These are phyloP conservation scores for Microtus californicus DNA, from an alignment of 2,797 vertebrate genomes.

Conservation along the genomic window DNA sequence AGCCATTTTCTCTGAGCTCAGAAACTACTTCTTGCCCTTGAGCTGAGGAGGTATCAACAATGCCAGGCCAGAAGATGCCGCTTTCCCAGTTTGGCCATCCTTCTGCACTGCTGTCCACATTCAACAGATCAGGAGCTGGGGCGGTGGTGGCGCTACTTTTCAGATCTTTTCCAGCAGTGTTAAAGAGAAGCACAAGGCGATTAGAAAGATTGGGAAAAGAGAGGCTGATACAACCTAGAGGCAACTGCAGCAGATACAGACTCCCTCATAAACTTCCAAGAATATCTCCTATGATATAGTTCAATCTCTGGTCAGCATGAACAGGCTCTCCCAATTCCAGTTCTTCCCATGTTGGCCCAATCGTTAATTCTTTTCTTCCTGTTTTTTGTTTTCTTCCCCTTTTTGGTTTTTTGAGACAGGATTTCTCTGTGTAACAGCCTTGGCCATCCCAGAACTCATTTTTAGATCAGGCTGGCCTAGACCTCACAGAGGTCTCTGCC, in stretches of 20 bases:
- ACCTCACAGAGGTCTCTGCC: background rate
- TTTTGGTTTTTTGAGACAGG: background rate
- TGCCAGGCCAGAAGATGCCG: background rate
- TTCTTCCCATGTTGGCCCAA: background rate
- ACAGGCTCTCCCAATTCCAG: background rate
- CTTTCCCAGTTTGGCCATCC: background rate
- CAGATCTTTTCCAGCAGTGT: background rate
- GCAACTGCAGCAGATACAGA: background rate
- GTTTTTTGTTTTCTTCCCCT: no score
- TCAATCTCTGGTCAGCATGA: background rate
- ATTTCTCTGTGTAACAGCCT: background rate
- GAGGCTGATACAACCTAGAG: background rate
- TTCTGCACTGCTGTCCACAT: background rate
- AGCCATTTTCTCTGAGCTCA: background rate
- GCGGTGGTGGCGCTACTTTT: background rate
- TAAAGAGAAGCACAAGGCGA: background rate
- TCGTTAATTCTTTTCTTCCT: background rate
- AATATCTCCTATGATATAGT: background rate
- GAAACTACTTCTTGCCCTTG: background rate
- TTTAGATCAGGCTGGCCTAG: background rate
- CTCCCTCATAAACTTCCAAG: background rate
- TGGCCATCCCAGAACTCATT: background rate
- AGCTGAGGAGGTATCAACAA: background rate
- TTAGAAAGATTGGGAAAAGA: background rate
- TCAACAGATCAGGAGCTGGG: conserved; percentile 7